Evolutionary conservation across 92 coral and sea anemone species (phyloP), one percentile per base, ranked within the genome.

Genomic region (Porites lobata): DNA sequence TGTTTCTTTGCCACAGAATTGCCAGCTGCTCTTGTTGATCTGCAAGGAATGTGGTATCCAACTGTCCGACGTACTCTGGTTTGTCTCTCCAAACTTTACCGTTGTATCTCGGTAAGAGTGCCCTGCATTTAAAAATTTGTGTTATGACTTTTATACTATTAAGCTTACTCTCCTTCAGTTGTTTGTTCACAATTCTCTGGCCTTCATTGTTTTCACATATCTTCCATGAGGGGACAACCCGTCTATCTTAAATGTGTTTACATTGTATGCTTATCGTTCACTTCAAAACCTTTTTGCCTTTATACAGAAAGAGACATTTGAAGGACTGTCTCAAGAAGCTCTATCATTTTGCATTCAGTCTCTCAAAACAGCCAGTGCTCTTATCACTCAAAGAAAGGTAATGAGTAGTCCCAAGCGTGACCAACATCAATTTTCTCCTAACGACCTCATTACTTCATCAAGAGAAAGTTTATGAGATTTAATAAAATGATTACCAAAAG

Each of bases 31-130:
- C 94, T 94, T 8, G 98, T 92, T 7, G 99, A 97, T 74, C 94
- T 97, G 2, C 99, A 97, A 76, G 99, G 99, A 12, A 97, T 97
- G 99, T 97, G 99, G 99, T 97, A 97, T 54, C 99, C 99, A 2
- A 97, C 99, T 15, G 99, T 97, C 11, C 81, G 99, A 69, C 91
- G 99, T 63, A 97, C 99, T 4, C 90, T 97, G 69, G 99, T 97
- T 50, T 95, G 98, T 86, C 94, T 97, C 69, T 97, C 99, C 22
- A 97, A 97, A 72, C 98, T 97, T 24, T 96, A 97, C 75, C 91
- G 98, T 69, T 97, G 99, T 24, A 91, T 97, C 72, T 96, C 98
- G 88, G 99, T 97, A 91, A 90, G 96, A 53, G 61, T 72, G 24
- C 15, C 58, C 9, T 12, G 8, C 29, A 2, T 17, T 62, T 62